Evolutionary conservation across 2,888 invertebrate genomes (phyloP).

Genomic region (Myopa tessellatipennis): DNA sequence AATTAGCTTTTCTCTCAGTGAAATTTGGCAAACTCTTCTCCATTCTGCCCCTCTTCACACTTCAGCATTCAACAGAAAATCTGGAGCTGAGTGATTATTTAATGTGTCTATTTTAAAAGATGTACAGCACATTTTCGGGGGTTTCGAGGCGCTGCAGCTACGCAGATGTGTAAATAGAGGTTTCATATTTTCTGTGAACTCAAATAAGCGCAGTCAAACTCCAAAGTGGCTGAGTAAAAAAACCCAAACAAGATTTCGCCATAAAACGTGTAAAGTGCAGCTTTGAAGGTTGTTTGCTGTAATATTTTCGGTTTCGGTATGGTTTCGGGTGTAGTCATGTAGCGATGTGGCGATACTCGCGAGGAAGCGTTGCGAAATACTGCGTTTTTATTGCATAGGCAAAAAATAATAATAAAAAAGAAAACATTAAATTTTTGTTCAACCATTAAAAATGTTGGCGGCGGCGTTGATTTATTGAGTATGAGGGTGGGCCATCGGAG

Average conservation of each 20-base stretch:
- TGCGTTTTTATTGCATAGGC: conserved; percentile 5
- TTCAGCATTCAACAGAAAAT: no score
- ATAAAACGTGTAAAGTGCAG: conserved; percentile 26
- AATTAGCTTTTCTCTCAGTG: no score
- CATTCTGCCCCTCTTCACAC: no score
- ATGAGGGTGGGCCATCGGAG: neutral
- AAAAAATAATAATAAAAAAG: neutral
- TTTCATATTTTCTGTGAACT: no score
- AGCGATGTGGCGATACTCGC: neutral
- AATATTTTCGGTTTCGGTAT: neutral
- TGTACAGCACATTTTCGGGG: no score
- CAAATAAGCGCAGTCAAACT: no score
- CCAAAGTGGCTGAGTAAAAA: neutral
- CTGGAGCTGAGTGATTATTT: no score
- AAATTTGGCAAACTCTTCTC: no score
- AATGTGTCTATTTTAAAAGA: no score
- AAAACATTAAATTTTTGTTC: neutral
- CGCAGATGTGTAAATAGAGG: no score
- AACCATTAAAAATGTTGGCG: neutral
- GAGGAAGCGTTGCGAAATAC: conserved; percentile 22
- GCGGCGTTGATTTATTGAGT: neutral
- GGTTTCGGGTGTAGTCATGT: neutral
- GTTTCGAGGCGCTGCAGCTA: no score
- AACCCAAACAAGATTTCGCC: conserved; percentile 8
- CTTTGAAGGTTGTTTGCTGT: conserved; percentile 19